These are phyloP conservation scores for Actenoides hombroni DNA, from an alignment of 2,113 vertebrate genomes.

Conservation along the genomic window DNA sequence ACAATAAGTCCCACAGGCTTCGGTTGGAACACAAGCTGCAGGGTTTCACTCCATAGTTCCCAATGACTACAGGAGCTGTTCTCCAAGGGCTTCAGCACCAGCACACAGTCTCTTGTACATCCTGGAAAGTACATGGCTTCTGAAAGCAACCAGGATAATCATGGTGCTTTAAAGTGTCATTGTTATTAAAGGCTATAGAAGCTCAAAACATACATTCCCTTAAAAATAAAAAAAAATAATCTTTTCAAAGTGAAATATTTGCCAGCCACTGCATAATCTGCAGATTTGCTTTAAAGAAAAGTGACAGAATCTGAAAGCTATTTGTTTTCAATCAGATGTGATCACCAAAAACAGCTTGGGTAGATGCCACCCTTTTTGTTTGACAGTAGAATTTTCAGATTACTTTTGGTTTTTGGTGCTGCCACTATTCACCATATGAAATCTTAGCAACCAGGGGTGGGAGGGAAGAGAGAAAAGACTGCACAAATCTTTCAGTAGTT, in stretches of 20 bases:
- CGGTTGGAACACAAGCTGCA: background rate
- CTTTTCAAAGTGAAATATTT: background rate
- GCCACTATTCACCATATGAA: background rate
- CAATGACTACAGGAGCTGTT: background rate
- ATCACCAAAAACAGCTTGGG: background rate
- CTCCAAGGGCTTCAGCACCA: background rate
- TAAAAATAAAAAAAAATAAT: background rate
- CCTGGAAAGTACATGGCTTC: background rate
- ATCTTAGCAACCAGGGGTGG: accelerated
- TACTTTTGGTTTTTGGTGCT: background rate
- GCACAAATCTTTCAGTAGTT: background rate
- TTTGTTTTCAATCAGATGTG: background rate
- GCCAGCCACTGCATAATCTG: background rate
- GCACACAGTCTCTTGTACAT: background rate
- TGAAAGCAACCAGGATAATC: background rate
- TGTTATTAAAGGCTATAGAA: background rate
- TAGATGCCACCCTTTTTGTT: background rate
- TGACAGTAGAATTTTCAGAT: background rate
- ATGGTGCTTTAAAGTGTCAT: background rate
- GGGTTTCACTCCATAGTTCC: background rate
- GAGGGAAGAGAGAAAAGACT: background rate
- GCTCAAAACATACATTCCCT: background rate
- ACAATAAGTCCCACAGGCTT: accelerated
- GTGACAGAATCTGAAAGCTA: no score
- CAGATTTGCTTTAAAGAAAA: background rate